Conservation (phyloP, 2,888 invertebrate genomes). For the Callyntrura sp. region DNA sequence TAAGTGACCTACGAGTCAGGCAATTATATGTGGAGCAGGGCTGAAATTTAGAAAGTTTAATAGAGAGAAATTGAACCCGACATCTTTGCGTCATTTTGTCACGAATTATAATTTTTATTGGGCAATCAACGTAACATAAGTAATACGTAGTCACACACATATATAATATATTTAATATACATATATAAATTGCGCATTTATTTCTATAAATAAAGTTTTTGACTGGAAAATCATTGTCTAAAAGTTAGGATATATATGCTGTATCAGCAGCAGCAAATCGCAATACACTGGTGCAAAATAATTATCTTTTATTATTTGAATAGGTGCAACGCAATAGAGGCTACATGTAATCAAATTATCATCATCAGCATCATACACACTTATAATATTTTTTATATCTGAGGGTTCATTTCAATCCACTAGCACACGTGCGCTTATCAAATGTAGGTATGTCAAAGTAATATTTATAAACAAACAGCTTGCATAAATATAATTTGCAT, state of each 20-base stretch:
- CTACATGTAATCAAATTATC: not conserved
- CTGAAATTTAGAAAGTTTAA: too few relatives aligned
- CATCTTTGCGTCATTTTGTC: slow-evolving; percentile 12
- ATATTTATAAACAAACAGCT: slow-evolving; percentile 19
- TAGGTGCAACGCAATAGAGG: slow-evolving; percentile 19
- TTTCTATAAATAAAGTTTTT: slow-evolving; percentile 64
- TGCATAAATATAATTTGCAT: slow-evolving; percentile 44
- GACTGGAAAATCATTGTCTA: slow-evolving; percentile 76
- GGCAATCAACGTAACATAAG: slow-evolving; percentile 34
- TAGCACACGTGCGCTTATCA: slow-evolving; percentile 36
- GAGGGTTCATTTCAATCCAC: slow-evolving; percentile 36
- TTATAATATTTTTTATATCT: slow-evolving; percentile 6
- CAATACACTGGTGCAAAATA: slow-evolving; percentile 29
- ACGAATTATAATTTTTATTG: slow-evolving; percentile 7
- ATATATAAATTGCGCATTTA: slow-evolving; percentile 33
- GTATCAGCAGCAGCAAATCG: slow-evolving; percentile 27
- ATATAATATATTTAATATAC: slow-evolving; percentile 18
- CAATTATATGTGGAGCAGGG: too few relatives aligned
- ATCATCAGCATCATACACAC: not conserved
- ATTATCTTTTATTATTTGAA: not conserved
- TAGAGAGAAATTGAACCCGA: too few relatives aligned
- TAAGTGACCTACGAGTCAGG: too few relatives aligned
- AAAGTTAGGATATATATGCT: slow-evolving; percentile 15
- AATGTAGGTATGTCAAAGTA: slow-evolving; percentile 6
- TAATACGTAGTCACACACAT: not conserved